These are phyloP conservation scores for Barypeithes pellucidus DNA, from an alignment of 2,888 invertebrate genomes.

Conservation along the genomic window DNA sequence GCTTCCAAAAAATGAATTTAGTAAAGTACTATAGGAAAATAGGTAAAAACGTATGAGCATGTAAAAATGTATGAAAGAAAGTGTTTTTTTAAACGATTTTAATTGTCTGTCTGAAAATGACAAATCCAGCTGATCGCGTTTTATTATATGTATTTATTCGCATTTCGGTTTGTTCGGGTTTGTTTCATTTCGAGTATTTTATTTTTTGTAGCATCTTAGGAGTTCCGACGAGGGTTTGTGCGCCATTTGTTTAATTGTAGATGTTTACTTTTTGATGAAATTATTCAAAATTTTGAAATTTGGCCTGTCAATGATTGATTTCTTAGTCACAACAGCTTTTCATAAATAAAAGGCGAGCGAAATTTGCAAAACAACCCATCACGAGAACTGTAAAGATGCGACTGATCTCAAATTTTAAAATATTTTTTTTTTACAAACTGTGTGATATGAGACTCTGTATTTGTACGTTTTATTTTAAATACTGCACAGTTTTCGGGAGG, in stretches of 20 bases:
- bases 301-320: too few relatives aligned
- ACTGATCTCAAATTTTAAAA: constrained; percentile 58
- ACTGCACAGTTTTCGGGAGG: constrained; percentile 47
- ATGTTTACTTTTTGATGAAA: too few relatives aligned
- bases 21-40: constrained; percentile 55
- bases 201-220: constrained; percentile 43
- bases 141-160: neutral
- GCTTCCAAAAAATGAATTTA: constrained; percentile 61
- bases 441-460: constrained; percentile 19
- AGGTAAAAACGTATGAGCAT: constrained; percentile 49
- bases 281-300: too few relatives aligned
- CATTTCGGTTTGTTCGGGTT: neutral
- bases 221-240: too few relatives aligned
- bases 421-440: constrained; percentile 37
- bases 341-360: too few relatives aligned
- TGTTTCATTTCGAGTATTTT: constrained; percentile 41
- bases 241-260: too few relatives aligned
- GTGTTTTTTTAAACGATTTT: neutral
- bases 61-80: constrained; percentile 48
- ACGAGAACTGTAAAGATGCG: constrained; percentile 27
- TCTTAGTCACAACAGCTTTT: too few relatives aligned
- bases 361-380: neutral
- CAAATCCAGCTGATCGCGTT: neutral
- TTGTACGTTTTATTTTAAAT: constrained; percentile 38
- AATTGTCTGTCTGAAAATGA: neutral